phyloP scores from a whole-genome alignment of 2,797 vertebrate genomes.

The Protosalanx chinensis region DNA sequence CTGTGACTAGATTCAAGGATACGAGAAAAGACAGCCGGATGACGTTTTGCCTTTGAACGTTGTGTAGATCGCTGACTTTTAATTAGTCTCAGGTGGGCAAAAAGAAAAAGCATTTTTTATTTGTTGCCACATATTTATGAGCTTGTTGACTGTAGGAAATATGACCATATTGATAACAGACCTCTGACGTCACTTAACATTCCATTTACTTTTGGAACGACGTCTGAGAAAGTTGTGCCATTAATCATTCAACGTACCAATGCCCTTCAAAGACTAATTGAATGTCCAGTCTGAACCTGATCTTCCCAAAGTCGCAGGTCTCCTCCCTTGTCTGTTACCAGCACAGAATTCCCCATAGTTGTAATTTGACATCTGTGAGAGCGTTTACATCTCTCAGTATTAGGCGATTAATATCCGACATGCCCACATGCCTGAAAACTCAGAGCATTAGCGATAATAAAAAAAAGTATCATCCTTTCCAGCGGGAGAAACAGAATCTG shows the following conservation, averaged over 20 bases:
- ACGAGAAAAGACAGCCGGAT: constrained; percentile 6
- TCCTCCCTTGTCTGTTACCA: constrained; percentile 37
- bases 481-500: constrained; percentile 51
- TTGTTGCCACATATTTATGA: not conserved
- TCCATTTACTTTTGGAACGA: constrained; percentile 19
- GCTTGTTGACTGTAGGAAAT: not conserved
- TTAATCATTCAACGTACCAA: constrained; percentile 29
- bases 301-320: constrained; percentile 46
- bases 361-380: constrained; percentile 49
- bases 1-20: not conserved
- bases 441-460: constrained; percentile 36
- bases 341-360: not conserved
- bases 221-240: constrained; percentile 17
- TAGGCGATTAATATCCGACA: constrained; percentile 40
- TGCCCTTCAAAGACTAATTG: constrained; percentile 14
- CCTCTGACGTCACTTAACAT: constrained; percentile 37
- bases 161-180: constrained; percentile 46
- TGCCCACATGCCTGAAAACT: constrained; percentile 26
- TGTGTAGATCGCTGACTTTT: constrained; percentile 26
- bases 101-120: not conserved
- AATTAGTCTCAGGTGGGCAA: constrained; percentile 12
- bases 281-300: constrained; percentile 2
- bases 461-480: constrained; percentile 35
- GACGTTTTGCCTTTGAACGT: no score
- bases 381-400: constrained; percentile 35